A percentile compares a stretch with the other conserved stretches of the same genome.
These are phyloP conservation scores for Mionectes macconnelli DNA, from an alignment of 2,113 vertebrate species.

Conservation along the genomic window DNA sequence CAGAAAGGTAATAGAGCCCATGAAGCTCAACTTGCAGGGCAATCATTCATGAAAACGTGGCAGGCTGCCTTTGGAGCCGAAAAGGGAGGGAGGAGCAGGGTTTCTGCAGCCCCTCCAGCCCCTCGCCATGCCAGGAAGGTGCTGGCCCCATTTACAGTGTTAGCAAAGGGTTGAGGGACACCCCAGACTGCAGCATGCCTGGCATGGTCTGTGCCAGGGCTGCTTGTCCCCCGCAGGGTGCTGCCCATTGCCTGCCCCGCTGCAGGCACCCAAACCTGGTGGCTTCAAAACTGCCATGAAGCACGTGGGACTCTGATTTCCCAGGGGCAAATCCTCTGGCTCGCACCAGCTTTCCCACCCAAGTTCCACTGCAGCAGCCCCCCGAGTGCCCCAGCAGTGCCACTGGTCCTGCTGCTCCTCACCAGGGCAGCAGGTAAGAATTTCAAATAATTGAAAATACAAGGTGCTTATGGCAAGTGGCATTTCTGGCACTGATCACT, in stretches of 20 bases:
- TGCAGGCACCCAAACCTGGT: not conserved
- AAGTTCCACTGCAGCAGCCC: not conserved
- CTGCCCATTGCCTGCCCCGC: not conserved
- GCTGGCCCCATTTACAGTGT: not conserved
- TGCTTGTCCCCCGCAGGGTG: not conserved
- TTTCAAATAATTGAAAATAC: not conserved
- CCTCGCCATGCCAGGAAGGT: not conserved
- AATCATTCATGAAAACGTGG: slow-evolving; percentile 19
- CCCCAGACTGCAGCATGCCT: fast-evolving
- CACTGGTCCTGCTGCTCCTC: not conserved
- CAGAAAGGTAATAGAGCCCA: slow-evolving; percentile 36
- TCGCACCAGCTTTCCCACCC: not conserved
- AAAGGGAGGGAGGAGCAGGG: not conserved
- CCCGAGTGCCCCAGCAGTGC: not conserved
- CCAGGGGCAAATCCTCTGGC: not conserved
- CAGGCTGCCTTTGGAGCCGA: not conserved
- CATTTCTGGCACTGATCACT: not conserved
- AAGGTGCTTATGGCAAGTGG: not conserved
- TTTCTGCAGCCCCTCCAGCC: not conserved
- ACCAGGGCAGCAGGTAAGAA: not conserved
- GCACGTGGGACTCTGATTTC: not conserved
- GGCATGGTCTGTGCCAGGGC: fast-evolving
- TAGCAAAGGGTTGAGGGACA: fast-evolving
- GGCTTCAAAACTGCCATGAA: not conserved
- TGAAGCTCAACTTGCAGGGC: slow-evolving; percentile 19